Evolutionary conservation across 2,888 invertebrate species (phyloP).

Genomic region (Scaeva pyrastri): DNA sequence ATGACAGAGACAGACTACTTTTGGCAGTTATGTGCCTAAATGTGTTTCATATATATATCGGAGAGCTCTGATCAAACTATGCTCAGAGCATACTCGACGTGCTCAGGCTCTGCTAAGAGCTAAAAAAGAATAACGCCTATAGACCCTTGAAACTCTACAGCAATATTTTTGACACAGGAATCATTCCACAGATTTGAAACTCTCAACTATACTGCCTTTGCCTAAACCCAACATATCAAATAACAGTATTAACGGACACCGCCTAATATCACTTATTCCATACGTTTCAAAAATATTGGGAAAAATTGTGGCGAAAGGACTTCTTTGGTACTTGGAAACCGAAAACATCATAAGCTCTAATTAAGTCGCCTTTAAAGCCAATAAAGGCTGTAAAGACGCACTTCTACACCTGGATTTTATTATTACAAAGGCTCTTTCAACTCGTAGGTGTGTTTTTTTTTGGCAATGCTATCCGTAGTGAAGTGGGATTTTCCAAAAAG

Average conservation of each 20-base stretch:
- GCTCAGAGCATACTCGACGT: too few species aligned
- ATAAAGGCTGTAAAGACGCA: constrained; percentile 3
- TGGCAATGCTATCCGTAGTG: too few species aligned
- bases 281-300: not conserved
- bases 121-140: too few species aligned
- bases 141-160: not conserved
- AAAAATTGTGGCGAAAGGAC: constrained; percentile 12
- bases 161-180: not conserved
- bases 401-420: not conserved
- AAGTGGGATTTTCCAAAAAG: too few species aligned
- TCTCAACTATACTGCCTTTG: too few species aligned
- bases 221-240: not conserved
- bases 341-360: not conserved
- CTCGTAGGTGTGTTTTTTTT: too few species aligned
- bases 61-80: too few species aligned
- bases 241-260: constrained; percentile 2
- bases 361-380: constrained; percentile 8
- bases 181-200: not conserved
- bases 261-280: constrained; percentile 5
- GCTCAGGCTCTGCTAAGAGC: too few species aligned
- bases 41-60: too few species aligned
- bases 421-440: not conserved
- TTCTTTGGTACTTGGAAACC: not conserved
- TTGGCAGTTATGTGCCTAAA: too few species aligned
- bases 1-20: too few species aligned